Conservation (phyloP, 2,113 vertebrate genomes). For the Lates calcarifer region DNA sequence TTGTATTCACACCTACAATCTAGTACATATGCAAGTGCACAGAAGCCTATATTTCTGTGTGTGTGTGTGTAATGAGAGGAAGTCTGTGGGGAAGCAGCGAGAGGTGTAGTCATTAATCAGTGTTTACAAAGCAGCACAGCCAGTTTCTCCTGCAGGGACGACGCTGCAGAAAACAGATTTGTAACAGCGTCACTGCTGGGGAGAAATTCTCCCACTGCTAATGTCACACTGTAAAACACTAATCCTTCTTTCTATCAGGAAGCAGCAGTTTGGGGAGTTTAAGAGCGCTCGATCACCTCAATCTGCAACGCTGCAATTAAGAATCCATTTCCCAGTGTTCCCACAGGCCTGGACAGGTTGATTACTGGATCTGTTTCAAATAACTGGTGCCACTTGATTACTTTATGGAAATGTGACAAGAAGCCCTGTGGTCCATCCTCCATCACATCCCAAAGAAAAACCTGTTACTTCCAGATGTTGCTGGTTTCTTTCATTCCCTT, state of each 20-base stretch:
- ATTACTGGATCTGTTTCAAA: conserved; percentile 8
- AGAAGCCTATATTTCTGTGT: neutral
- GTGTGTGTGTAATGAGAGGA: neutral
- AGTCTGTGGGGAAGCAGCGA: conserved; percentile 1
- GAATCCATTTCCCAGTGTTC: neutral
- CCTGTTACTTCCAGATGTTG: too few relatives aligned
- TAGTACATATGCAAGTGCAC: neutral
- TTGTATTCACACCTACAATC: neutral
- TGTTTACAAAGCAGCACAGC: conserved; percentile 41
- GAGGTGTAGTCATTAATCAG: conserved; percentile 40
- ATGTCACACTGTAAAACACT: conserved; percentile 19
- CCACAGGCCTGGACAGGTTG: neutral
- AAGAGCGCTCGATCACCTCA: neutral
- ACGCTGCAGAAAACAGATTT: conserved; percentile 27
- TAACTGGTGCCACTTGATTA: neutral
- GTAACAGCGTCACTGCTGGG: neutral
- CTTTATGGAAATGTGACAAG: neutral
- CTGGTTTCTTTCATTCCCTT: too few relatives aligned
- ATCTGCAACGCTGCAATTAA: neutral
- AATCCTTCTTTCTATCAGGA: conserved; percentile 28
- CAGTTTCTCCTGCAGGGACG: conserved; percentile 10
- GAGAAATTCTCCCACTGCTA: conserved; percentile 14
- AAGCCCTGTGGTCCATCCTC: neutral
- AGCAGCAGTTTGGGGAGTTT: conserved; percentile 11
- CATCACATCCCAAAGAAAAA: neutral